Evolutionary conservation across 2,113 vertebrate genomes (phyloP).

Genomic region (Gorsachius goisagi): DNA sequence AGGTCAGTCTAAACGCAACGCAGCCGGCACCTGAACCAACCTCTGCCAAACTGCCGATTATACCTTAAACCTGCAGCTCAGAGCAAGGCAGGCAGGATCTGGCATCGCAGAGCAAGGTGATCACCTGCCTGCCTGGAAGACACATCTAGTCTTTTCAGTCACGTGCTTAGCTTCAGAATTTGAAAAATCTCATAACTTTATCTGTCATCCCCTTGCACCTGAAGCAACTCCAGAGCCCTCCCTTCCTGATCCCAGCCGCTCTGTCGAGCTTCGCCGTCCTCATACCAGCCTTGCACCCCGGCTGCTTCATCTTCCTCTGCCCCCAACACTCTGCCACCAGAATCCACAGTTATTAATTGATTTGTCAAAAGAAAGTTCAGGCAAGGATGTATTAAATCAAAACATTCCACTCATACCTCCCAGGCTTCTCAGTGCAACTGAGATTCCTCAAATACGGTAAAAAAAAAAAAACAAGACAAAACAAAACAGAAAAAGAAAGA

Average conservation of each 20-base stretch:
- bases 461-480: constrained; percentile 42
- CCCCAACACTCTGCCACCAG: not conserved
- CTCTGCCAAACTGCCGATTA: not conserved
- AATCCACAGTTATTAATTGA: constrained; percentile 54
- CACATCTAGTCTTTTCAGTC: not conserved
- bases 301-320: not conserved
- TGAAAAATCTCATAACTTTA: not conserved
- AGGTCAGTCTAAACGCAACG: accelerated
- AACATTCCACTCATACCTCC: constrained; percentile 71
- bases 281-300: not conserved
- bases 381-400: constrained; percentile 56
- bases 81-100: not conserved
- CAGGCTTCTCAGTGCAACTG: constrained; percentile 38
- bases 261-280: not conserved
- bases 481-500: not conserved
- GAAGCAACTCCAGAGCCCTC: not conserved
- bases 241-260: not conserved
- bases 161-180: not conserved
- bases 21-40: accelerated
- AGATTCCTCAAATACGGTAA: constrained; percentile 42
- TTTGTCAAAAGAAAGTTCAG: constrained; percentile 39
- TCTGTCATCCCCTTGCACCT: constrained; percentile 36
- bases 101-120: not conserved
- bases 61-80: not conserved
- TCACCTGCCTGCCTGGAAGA: not conserved